A percentile compares a stretch with the other conserved stretches of the same genome.
Evolutionary conservation across 2,113 vertebrate species (phyloP).

Genomic region (Scalopus aquaticus): DNA sequence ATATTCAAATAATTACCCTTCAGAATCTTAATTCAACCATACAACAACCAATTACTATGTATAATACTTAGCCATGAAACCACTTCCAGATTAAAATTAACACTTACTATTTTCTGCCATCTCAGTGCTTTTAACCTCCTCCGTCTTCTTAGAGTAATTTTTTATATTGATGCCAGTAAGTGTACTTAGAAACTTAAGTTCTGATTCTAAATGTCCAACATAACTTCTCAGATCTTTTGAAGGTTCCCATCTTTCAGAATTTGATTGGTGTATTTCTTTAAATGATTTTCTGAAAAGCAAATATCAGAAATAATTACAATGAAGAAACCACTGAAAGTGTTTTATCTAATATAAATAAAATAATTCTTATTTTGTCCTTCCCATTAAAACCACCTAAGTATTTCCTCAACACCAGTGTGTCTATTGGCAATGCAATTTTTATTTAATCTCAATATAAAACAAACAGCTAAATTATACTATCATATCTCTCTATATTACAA

Average conservation of each 20-base stretch:
- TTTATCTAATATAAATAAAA: neutral
- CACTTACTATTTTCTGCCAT: slow-evolving; percentile 84
- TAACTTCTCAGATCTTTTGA: slow-evolving; percentile 79
- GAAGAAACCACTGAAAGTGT: neutral
- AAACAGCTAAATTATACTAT: slow-evolving; percentile 5
- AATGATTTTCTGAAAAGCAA: slow-evolving; percentile 79
- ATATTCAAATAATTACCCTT: neutral
- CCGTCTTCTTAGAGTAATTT: slow-evolving; percentile 84
- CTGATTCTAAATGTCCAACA: slow-evolving; percentile 84
- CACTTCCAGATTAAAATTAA: neutral
- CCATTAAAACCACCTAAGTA: neutral
- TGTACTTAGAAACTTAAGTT: slow-evolving; percentile 84
- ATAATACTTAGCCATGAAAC: neutral
- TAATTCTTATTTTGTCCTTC: slow-evolving; percentile 2
- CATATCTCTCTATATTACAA: neutral
- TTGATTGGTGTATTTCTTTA: slow-evolving; percentile 7
- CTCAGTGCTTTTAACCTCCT: slow-evolving; percentile 69
- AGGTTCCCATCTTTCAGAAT: neutral
- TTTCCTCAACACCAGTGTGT: slow-evolving; percentile 24
- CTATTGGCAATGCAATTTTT: neutral
- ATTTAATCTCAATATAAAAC: slow-evolving; percentile 26
- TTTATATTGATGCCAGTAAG: slow-evolving; percentile 89
- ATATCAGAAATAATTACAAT: slow-evolving; percentile 42
- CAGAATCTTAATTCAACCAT: slow-evolving; percentile 24
- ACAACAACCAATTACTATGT: neutral